These are phyloP conservation scores for Tetranychus truncatus DNA, from an alignment of 2,888 invertebrate species.

Conservation along the genomic window DNA sequence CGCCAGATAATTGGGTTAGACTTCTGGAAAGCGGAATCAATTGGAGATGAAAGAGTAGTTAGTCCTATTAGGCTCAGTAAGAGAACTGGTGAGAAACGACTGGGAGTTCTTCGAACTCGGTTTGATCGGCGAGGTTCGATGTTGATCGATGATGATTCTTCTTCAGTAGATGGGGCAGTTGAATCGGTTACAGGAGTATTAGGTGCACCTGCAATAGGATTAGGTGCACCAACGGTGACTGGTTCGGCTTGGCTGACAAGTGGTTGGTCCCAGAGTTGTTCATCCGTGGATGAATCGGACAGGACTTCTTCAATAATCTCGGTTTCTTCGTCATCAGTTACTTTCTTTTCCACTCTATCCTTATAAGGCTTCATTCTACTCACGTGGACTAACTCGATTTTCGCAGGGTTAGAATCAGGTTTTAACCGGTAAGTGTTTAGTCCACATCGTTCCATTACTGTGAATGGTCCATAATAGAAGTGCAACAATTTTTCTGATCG, in stretches of 20 bases:
- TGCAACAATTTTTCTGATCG: conserved; percentile 14
- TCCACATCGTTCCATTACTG: background rate
- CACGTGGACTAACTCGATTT: conserved; percentile 14
- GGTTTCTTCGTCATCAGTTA: background rate
- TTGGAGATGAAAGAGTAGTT: background rate
- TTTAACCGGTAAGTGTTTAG: background rate
- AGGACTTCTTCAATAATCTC: too few species aligned
- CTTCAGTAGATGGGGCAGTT: background rate
- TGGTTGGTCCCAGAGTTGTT: background rate
- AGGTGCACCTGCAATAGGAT: too few species aligned
- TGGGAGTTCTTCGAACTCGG: background rate
- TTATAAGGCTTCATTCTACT: conserved; percentile 12
- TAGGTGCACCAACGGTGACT: background rate
- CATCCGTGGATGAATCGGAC: too few species aligned
- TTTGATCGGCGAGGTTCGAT: background rate
- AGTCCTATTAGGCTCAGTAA: background rate
- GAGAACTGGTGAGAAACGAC: background rate
- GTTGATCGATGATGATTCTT: background rate
- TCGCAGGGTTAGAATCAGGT: background rate
- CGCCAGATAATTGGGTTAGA: background rate
- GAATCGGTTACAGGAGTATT: background rate
- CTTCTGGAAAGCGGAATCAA: background rate
- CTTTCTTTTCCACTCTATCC: background rate
- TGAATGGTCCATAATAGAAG: conserved; percentile 15
- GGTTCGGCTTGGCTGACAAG: background rate